A percentile compares a stretch with the other conserved stretches of the same genome.
These are phyloP conservation scores for Xenopus tropicalis DNA, from an alignment of 2,113 vertebrate genomes.

Conservation along the genomic window DNA sequence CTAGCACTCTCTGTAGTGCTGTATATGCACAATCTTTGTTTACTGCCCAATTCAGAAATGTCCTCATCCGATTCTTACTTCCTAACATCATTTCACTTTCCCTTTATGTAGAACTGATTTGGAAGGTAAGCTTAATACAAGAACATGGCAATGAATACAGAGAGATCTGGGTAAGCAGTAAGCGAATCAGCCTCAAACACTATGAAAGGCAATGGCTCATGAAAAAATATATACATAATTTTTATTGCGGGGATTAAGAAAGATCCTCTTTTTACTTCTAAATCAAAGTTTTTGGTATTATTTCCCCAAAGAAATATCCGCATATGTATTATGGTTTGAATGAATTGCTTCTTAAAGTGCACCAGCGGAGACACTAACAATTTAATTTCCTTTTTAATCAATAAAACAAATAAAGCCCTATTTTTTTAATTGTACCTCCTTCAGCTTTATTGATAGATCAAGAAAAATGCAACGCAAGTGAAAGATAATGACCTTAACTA, in stretches of 20 bases:
- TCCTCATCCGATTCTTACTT: constrained; percentile 6
- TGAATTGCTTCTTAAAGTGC: constrained; percentile 58
- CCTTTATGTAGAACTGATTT: constrained; percentile 50
- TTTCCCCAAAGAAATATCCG: constrained; percentile 51
- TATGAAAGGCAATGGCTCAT: constrained; percentile 66
- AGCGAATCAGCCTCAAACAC: constrained; percentile 57
- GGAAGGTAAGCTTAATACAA: constrained; percentile 43
- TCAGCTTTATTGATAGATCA: constrained; percentile 49
- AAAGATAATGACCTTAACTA: constrained; percentile 21
- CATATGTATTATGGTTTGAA: constrained; percentile 53
- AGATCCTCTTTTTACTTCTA: constrained; percentile 63
- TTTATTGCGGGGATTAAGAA: constrained; percentile 69
- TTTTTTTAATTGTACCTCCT: constrained; percentile 47
- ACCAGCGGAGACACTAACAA: constrained; percentile 46
- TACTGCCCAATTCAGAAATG: no score
- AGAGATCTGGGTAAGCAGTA: constrained; percentile 49
- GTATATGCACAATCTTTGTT: no score
- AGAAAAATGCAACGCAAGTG: constrained; percentile 48
- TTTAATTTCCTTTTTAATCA: constrained; percentile 39
- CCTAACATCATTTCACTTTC: constrained; percentile 53
- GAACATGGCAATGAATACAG: constrained; percentile 47
- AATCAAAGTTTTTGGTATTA: constrained; percentile 63
- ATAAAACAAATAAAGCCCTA: constrained; percentile 48
- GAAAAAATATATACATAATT: constrained; percentile 66
- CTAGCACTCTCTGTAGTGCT: no score